Evolutionary conservation across 1,140 invertebrate genomes (phyloP).

Genomic region (Megalonaias nervosa): DNA sequence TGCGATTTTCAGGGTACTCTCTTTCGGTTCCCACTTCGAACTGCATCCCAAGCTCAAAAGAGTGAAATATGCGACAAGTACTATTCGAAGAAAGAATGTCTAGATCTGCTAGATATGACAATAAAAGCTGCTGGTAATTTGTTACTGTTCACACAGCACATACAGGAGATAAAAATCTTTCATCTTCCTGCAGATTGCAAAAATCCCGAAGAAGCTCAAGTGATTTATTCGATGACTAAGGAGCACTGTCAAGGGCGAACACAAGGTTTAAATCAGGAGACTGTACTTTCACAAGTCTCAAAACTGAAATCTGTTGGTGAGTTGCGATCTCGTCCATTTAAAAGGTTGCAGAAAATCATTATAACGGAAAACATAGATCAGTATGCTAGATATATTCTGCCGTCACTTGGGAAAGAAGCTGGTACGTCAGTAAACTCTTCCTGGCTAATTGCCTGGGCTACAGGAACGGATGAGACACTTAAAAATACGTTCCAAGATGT

Average conservation of each 20-base stretch:
- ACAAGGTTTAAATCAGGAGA: no score
- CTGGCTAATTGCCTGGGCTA: conserved; percentile 30
- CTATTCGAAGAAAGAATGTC: conserved; percentile 56
- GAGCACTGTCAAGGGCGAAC: no score
- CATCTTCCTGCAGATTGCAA: conserved; percentile 39
- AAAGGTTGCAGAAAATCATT: no score
- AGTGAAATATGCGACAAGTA: conserved; percentile 57
- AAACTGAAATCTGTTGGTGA: no score
- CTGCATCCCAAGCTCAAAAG: conserved; percentile 44
- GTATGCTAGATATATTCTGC: no score
- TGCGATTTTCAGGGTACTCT: conserved; percentile 53
- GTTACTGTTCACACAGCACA: conserved; percentile 66
- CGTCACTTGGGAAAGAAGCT: no score
- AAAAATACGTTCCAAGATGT: conserved; percentile 3
- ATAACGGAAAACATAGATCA: no score
- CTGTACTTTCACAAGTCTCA: no score
- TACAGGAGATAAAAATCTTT: conserved; percentile 56
- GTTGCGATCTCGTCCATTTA: no score
- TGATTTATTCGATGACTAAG: background rate
- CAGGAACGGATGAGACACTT: background rate
- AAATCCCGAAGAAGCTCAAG: conserved; percentile 1
- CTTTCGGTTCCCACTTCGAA: conserved; percentile 63
- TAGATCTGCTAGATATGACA: conserved; percentile 53
- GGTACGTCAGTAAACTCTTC: background rate
- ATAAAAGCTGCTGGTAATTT: conserved; percentile 50